Percentiles rank a stretch among this genome's conserved stretches.
These are phyloP conservation scores for Melanerpes aurifrons DNA, from an alignment of 2,113 vertebrate species.

Conservation along the genomic window DNA sequence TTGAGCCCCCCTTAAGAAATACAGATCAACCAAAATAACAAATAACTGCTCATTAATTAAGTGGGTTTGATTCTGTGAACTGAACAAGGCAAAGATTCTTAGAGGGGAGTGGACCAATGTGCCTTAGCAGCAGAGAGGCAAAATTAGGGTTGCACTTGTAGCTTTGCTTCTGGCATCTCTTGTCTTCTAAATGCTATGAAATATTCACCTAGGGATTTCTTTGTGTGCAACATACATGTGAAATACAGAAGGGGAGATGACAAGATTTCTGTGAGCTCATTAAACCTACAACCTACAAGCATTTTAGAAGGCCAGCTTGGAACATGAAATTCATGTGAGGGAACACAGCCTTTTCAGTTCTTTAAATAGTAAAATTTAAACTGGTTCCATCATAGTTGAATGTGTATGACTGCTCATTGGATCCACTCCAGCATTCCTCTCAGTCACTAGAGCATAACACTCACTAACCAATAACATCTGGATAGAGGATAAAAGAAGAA, in stretches of 20 bases:
- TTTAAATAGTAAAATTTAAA: slow-evolving; percentile 25
- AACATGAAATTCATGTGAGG: background rate
- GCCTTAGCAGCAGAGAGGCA: background rate
- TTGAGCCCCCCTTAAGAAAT: background rate
- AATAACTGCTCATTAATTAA: background rate
- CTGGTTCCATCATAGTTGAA: background rate
- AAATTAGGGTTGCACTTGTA: background rate
- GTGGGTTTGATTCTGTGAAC: background rate
- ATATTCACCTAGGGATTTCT: background rate
- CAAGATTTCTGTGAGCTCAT: background rate
- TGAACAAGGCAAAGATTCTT: background rate
- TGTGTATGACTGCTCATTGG: slow-evolving; percentile 3
- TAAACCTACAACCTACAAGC: background rate
- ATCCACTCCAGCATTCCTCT: slow-evolving; percentile 13
- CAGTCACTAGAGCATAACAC: background rate
- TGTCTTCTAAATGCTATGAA: background rate
- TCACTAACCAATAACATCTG: slow-evolving; percentile 53
- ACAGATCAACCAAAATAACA: background rate
- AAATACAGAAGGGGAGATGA: background rate
- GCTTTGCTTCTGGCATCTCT: background rate
- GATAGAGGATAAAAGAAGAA: slow-evolving; percentile 16
- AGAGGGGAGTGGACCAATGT: background rate
- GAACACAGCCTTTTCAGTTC: slow-evolving; percentile 3
- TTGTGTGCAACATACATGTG: background rate
- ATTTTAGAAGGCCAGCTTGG: background rate